Evolutionary conservation across 2,888 invertebrate genomes (phyloP), one percentile per base, ranked within the genome.

Genomic region (Cynaeus angustus): DNA sequence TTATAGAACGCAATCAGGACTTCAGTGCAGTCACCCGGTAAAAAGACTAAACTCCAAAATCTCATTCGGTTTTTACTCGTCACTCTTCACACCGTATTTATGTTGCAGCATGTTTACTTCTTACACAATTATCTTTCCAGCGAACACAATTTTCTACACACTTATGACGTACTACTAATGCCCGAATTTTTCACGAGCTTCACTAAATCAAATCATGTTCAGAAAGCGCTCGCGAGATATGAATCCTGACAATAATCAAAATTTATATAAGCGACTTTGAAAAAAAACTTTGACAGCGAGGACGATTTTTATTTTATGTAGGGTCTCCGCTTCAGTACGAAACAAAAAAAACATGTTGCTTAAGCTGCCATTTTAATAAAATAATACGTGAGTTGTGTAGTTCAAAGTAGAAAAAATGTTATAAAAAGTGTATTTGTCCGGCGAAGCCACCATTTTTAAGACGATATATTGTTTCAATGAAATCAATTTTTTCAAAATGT

Each of bases 41-140:
- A 75, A 71, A 76, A 76, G 73, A 72, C 75, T 69, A 73, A 74
- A 73, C 70, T 48, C 72, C 70, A 59, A 76, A 79, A 77, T 79
- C 78, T 78, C 77, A 79, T 79, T 78, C 78, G 75, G 73, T 77
- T 77, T 74, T 69, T 71, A 74, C 76, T 73, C 73, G 76, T 76
- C 76, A 76, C 72, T 76, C 76, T 74, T 72, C 72, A 70, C 70
- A 67, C 64, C 64, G 64, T 45, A 72, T 72, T 72, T 70, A 70
- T 67, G 72, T 71, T 65, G 68, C 68, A 65, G 52, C 65, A 30
- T 71, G 71, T 71, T 71, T 68, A 50, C 66, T 71, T 71, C 71
- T 71, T 68, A 48, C 66, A 45, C 71, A 71, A 71, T 71, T 71
- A 71, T 55, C 68, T 71, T 68, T 59, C 16, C 65, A 46, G 16